These are phyloP conservation scores for Heterochromis multidens DNA, from an alignment of 2,113 vertebrate genomes.

Conservation along the genomic window DNA sequence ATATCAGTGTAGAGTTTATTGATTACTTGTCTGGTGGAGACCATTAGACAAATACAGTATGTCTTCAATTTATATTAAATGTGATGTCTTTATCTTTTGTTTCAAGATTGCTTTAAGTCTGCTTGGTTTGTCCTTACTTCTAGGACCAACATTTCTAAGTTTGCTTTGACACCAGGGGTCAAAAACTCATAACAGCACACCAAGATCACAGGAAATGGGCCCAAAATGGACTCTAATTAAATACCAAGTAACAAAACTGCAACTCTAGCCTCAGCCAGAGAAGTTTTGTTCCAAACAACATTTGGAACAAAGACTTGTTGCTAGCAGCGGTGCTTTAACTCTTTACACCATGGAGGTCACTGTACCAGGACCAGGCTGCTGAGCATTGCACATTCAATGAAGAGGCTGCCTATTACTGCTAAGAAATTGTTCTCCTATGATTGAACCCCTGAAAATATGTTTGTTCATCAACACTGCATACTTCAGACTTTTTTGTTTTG, in stretches of 20 bases:
- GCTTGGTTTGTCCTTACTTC: neutral
- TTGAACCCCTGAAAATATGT: neutral
- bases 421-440: neutral
- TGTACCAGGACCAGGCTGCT: neutral
- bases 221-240: neutral
- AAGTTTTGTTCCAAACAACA: neutral
- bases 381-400: neutral
- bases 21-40: conserved; percentile 9
- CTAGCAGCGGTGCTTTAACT: neutral
- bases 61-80: neutral
- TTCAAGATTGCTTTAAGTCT: neutral
- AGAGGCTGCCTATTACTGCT: neutral
- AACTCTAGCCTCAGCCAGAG: neutral
- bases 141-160: neutral
- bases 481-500: neutral
- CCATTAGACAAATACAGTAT: neutral
- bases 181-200: neutral
- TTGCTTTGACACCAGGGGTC: neutral
- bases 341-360: neutral
- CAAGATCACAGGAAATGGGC: neutral
- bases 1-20: conserved; percentile 36
- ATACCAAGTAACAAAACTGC: neutral
- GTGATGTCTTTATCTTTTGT: neutral
- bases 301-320: neutral
- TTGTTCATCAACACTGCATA: too few relatives aligned